Evolutionary conservation across 2,113 vertebrate species (phyloP).

Genomic region (Equus przewalskii): DNA sequence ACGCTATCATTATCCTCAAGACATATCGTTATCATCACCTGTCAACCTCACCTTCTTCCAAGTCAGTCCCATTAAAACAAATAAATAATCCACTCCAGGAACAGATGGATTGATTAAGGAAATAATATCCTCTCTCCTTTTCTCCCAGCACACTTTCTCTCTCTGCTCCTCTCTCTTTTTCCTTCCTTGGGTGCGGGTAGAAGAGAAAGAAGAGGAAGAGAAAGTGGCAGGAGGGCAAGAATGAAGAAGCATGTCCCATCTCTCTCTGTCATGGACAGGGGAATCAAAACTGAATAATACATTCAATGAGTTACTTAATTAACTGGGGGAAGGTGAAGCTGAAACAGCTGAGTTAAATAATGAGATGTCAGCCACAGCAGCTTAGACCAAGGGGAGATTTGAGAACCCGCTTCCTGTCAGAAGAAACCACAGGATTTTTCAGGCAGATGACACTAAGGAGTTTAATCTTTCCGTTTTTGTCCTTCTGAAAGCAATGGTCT

Average conservation of each 20-base stretch:
- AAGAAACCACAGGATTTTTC: constrained; percentile 81
- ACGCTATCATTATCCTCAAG: not conserved
- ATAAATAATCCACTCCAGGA: constrained; percentile 37
- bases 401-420: constrained; percentile 82
- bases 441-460: constrained; percentile 79
- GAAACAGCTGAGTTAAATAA: constrained; percentile 88
- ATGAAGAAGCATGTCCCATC: constrained; percentile 45
- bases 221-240: not conserved
- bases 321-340: constrained; percentile 88
- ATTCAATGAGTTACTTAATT: constrained; percentile 89
- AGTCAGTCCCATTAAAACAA: not conserved
- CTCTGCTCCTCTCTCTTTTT: not conserved
- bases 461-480: constrained; percentile 80
- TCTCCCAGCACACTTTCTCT: not conserved
- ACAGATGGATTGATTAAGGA: not conserved
- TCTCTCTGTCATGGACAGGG: constrained; percentile 73
- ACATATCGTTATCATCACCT: rapidly evolving
- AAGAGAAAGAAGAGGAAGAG: not conserved
- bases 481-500: constrained; percentile 71
- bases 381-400: constrained; percentile 82
- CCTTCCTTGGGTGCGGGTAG: not conserved
- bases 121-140: constrained; percentile 44
- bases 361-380: constrained; percentile 84
- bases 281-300: constrained; percentile 86
- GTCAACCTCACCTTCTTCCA: constrained; percentile 24